Evolutionary conservation across 2,113 vertebrate species (phyloP).

Genomic region (Otolemur garnettii): DNA sequence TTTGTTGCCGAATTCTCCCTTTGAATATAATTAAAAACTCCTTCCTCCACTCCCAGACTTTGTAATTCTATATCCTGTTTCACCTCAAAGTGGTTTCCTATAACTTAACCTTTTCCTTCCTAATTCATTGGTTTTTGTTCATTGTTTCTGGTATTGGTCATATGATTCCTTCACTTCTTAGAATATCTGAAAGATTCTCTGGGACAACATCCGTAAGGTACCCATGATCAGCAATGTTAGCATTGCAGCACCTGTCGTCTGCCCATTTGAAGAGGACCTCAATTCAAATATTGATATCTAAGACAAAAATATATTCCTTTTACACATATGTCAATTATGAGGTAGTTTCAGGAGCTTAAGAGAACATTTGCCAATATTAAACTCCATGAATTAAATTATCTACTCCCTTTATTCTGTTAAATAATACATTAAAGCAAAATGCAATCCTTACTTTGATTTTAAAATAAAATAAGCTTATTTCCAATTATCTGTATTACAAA

Average conservation of each 20-base stretch:
- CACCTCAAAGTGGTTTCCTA: not conserved
- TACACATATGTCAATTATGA: not conserved
- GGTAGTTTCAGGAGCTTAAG: not conserved
- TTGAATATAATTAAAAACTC: not conserved
- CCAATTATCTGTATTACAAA: conserved; percentile 29
- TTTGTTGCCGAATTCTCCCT: not conserved
- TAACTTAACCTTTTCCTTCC: not conserved
- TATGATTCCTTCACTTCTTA: not conserved
- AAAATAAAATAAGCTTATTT: conserved; percentile 30
- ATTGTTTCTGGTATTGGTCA: not conserved
- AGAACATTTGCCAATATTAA: conserved; percentile 22
- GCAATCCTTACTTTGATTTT: not conserved
- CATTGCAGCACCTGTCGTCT: not conserved
- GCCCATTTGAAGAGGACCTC: not conserved
- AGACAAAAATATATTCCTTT: not conserved
- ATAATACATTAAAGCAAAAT: conserved; percentile 16
- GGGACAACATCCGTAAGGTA: not conserved
- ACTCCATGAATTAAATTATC: conserved; percentile 20
- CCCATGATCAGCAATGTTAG: not conserved
- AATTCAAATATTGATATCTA: not conserved
- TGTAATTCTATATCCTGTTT: not conserved
- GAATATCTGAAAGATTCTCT: not conserved
- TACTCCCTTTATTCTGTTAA: conserved; percentile 18
- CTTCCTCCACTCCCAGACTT: not conserved
- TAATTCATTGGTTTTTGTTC: not conserved